Conservation (phyloP, 2,113 vertebrate species). For the Neodontobutis hainanensis region DNA sequence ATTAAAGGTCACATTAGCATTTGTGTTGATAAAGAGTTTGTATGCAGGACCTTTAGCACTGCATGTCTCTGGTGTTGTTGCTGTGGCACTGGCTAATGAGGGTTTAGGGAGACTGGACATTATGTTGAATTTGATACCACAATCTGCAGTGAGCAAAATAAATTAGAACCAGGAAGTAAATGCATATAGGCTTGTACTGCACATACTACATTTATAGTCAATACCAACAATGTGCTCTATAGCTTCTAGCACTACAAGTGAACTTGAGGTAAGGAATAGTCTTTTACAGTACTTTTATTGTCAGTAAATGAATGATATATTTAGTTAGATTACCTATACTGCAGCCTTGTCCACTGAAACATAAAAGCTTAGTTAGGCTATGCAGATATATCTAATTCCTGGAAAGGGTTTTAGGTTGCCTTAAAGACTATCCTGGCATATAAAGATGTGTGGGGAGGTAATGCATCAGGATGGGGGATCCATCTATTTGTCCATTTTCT, state of each 20-base stretch:
- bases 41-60: slow-evolving; percentile 52
- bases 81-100: slow-evolving; percentile 13
- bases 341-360: too few species aligned
- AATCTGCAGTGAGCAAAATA: slow-evolving; percentile 1
- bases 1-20: slow-evolving; percentile 82
- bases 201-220: too few species aligned
- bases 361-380: too few species aligned
- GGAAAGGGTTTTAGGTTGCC: too few species aligned
- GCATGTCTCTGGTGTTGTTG: slow-evolving; percentile 28
- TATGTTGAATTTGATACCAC: slow-evolving; percentile 11
- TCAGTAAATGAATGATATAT: too few species aligned
- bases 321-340: too few species aligned
- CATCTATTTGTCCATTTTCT: slow-evolving; percentile 28
- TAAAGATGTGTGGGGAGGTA: slow-evolving; percentile 5
- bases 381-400: too few species aligned
- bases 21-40: slow-evolving; percentile 74
- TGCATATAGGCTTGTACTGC: neutral
- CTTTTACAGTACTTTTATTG: too few species aligned
- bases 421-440: neutral
- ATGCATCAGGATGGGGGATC: slow-evolving; percentile 19
- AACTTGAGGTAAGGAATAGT: too few species aligned
- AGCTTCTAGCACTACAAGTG: too few species aligned
- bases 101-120: slow-evolving; percentile 14
- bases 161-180: slow-evolving; percentile 18
- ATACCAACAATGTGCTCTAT: too few species aligned